Percentiles rank a stretch among this genome's conserved stretches.
phyloP scores from a whole-genome alignment of 2,888 invertebrate species.

The Zhuqinia jingwanae region DNA sequence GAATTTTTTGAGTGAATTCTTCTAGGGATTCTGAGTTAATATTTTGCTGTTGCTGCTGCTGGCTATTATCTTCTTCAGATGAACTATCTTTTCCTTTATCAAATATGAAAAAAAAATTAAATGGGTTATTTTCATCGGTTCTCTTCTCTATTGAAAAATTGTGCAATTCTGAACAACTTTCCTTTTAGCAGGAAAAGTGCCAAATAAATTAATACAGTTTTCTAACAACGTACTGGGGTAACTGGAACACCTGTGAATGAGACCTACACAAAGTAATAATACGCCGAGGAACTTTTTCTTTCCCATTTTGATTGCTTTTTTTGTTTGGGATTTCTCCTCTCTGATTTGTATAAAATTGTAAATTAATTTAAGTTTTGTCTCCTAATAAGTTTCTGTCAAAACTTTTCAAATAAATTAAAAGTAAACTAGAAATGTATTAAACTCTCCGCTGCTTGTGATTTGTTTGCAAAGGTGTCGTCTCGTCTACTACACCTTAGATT shows the following conservation, averaged over 20 bases:
- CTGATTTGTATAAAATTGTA: neutral
- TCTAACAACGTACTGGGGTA: conserved; percentile 48
- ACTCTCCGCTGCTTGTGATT: no score
- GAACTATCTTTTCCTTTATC: conserved; percentile 6
- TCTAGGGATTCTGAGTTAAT: conserved; percentile 63
- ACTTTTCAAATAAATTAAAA: neutral
- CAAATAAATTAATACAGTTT: neutral
- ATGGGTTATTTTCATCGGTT: neutral
- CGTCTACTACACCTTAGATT: neutral
- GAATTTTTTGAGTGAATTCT: conserved; percentile 66
- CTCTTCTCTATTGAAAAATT: neutral
- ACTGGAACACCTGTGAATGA: conserved; percentile 1
- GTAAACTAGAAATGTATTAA: no score
- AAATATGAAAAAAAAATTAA: neutral
- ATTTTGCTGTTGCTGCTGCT: conserved; percentile 72
- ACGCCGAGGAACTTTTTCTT: conserved; percentile 28
- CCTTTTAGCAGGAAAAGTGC: no score
- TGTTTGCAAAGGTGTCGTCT: neutral
- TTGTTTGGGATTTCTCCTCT: no score
- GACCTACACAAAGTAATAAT: conserved; percentile 35
- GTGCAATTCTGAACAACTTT: no score
- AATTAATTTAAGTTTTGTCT: neutral
- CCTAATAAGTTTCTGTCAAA: neutral
- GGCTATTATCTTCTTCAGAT: conserved; percentile 67
- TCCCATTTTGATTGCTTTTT: conserved; percentile 63